phyloP scores from a whole-genome alignment of 2,888 invertebrate species.

The Drosophila buzzatii region DNA sequence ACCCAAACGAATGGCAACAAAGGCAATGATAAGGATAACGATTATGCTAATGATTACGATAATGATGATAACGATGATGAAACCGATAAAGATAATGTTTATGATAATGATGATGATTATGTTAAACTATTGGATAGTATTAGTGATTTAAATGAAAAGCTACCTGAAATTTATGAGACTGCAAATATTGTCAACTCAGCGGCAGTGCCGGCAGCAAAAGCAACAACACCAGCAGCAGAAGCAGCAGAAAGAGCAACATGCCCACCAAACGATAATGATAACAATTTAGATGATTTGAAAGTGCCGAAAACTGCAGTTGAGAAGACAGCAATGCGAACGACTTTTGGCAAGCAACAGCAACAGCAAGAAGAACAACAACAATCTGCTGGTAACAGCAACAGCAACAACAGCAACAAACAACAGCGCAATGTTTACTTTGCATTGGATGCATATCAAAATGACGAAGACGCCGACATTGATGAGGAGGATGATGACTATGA shows the following conservation, averaged over 20 bases:
- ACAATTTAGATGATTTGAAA: slow-evolving; percentile 48
- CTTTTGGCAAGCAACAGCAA: slow-evolving; percentile 72
- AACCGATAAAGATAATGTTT: slow-evolving; percentile 40
- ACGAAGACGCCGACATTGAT: slow-evolving; percentile 70
- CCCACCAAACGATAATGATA: slow-evolving; percentile 77
- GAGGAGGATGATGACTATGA: slow-evolving; percentile 59
- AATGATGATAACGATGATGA: slow-evolving; percentile 28
- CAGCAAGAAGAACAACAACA: slow-evolving; percentile 48
- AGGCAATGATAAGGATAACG: slow-evolving; percentile 54
- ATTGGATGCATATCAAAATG: slow-evolving; percentile 71
- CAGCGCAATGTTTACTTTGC: slow-evolving; percentile 76
- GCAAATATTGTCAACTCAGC: slow-evolving; percentile 81
- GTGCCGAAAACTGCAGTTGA: slow-evolving; percentile 59
- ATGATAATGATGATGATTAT: slow-evolving; percentile 45
- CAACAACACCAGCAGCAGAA: slow-evolving; percentile 39
- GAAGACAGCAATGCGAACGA: slow-evolving; percentile 81
- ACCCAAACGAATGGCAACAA: slow-evolving; percentile 54
- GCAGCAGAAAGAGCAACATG: slow-evolving; percentile 56
- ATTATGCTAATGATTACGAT: slow-evolving; percentile 40
- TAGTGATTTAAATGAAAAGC: slow-evolving; percentile 85
- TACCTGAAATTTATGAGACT: slow-evolving; percentile 85
- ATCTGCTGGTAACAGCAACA: slow-evolving; percentile 21
- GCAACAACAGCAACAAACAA: slow-evolving; percentile 48
- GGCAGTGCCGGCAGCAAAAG: slow-evolving; percentile 62
- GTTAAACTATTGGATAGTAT: slow-evolving; percentile 84